These are phyloP conservation scores for Cantharis nigra DNA, from an alignment of 2,888 invertebrate genomes.

Conservation along the genomic window DNA sequence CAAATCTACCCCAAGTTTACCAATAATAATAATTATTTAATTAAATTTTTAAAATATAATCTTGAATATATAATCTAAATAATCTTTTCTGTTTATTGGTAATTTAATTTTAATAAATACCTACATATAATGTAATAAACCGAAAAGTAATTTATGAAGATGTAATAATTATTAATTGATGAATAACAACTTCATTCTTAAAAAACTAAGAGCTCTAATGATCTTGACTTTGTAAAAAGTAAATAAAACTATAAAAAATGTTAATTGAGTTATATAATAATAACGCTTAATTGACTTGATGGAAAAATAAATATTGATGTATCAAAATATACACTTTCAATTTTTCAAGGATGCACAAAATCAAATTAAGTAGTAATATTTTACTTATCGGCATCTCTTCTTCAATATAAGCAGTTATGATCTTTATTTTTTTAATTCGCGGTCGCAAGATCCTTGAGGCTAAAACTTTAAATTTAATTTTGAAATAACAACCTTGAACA, in stretches of 20 bases:
- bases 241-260: background rate
- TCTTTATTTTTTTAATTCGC: background rate
- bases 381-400: background rate
- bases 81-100: too few relatives aligned
- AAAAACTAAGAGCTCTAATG: background rate
- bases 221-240: background rate
- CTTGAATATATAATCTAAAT: too few relatives aligned
- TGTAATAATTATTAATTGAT: too few relatives aligned
- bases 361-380: background rate
- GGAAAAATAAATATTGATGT: background rate
- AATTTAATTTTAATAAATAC: too few relatives aligned
- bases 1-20: too few relatives aligned
- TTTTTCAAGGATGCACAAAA: background rate
- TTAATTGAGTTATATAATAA: background rate
- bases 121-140: too few relatives aligned
- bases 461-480: background rate
- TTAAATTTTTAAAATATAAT: too few relatives aligned
- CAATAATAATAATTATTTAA: too few relatives aligned
- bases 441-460: background rate
- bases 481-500: background rate
- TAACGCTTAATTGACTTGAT: too few relatives aligned
- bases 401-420: too few relatives aligned
- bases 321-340: background rate
- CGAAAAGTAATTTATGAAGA: too few relatives aligned
- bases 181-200: too few relatives aligned